A percentile compares a stretch with the other conserved stretches of the same genome.
Evolutionary conservation across 2,797 vertebrate species (phyloP).

Genomic region (Sphaeramia orbicularis): DNA sequence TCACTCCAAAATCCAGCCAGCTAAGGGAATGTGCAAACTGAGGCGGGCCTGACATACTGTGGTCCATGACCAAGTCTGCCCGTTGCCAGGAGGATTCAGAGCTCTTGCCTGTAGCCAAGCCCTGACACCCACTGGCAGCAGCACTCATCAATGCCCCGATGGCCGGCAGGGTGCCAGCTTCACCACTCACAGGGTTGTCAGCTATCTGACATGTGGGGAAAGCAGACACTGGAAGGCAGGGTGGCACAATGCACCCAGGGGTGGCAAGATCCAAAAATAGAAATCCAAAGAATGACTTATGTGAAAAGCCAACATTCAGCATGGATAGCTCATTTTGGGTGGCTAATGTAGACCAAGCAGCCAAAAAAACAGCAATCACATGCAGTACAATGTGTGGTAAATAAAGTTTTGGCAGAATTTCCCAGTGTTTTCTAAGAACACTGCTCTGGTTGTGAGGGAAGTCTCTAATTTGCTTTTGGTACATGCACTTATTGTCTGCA

Average conservation of each 20-base stretch:
- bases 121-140: conserved; percentile 63
- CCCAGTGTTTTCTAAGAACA: background rate
- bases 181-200: conserved; percentile 72
- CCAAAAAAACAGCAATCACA: background rate
- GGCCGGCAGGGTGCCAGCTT: conserved; percentile 69
- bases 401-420: background rate
- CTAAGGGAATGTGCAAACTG: conserved; percentile 72
- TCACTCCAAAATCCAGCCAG: conserved; percentile 56
- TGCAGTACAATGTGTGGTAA: background rate
- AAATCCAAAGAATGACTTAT: conserved; percentile 45
- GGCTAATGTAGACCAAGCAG: background rate
- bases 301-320: conserved; percentile 28
- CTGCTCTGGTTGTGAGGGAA: background rate
- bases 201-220: conserved; percentile 71
- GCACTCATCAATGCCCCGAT: conserved; percentile 63
- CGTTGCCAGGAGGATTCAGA: conserved; percentile 56
- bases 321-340: background rate
- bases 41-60: conserved; percentile 60
- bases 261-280: conserved; percentile 82
- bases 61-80: conserved; percentile 60
- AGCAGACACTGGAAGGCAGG: conserved; percentile 69
- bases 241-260: conserved; percentile 76
- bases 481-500: background rate
- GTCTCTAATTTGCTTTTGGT: conserved; percentile 1
- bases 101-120: conserved; percentile 55